These are phyloP conservation scores for Trididemnum nubilum DNA, from an alignment of 23 tunicate genomes.

Conservation along the genomic window DNA sequence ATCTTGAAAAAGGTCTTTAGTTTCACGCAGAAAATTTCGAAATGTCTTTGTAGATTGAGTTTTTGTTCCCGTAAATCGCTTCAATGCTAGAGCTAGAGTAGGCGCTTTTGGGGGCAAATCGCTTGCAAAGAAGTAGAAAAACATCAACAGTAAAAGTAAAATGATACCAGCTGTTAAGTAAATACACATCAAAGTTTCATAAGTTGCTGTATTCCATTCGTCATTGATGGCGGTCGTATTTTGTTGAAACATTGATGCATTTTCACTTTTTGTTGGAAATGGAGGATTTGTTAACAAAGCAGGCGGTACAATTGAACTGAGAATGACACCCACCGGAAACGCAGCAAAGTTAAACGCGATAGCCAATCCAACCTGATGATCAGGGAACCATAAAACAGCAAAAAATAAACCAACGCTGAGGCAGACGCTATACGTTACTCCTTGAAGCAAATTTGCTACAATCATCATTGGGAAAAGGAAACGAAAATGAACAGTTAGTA, in stretches of 20 bases:
- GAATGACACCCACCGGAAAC: neutral
- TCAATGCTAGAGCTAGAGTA: neutral
- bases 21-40: neutral
- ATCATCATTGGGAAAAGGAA: neutral
- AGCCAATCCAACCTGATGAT: neutral
- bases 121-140: neutral
- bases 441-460: neutral
- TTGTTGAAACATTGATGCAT: neutral
- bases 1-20: neutral
- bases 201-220: neutral
- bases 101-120: conserved; percentile 18
- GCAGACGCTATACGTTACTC: neutral
- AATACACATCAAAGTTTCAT: neutral
- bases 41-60: neutral
- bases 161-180: neutral
- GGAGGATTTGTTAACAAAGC: neutral
- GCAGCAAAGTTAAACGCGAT: neutral
- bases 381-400: conserved; percentile 21
- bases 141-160: neutral
- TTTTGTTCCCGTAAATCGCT: neutral
- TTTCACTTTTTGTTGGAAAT: neutral
- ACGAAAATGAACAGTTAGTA: neutral
- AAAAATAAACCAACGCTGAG: conserved; percentile 10
- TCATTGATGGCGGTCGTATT: too few relatives aligned
- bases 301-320: neutral